Evolutionary conservation across 2,888 invertebrate species (phyloP), one percentile per base, ranked within the genome.

Genomic region (Baronia brevicornis): DNA sequence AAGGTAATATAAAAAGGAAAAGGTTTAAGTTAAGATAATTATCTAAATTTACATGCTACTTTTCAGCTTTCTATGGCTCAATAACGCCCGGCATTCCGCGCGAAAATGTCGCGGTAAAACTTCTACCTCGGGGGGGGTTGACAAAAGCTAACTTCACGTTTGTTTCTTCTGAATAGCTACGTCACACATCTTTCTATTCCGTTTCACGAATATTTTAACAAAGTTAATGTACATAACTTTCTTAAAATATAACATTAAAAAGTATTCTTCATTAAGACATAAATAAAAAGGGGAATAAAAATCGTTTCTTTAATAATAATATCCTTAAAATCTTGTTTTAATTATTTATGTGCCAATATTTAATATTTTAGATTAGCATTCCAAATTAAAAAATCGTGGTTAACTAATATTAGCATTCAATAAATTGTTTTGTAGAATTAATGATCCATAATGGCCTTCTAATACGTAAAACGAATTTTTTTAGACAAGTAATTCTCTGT

Each of bases 41-140:
- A 52, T 56, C 58, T 50, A 45, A 60, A 54, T 56, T 46, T 44
- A 64, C 53, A 54, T 59, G 57, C 53, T 64, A 62, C 59, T 74
- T 75, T 74, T 69, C 54, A 72, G 68, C 56, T 78, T 80, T 82
- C 77, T 75, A 80, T 78, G 77, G 79, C 79, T 82, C 72, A 68
- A 79, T 84, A 80, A 79, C 79, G 82, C 77, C 82, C 80, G 80
- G 80, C 84, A 78, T 84, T 80, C 82, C 84, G 84, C 84, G 84
- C 84, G 84, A 84, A 82, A 84, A 84, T 82, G 79, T 82, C 82
- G 84, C 84, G 84, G 78, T 79, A 77, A 84, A 78, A 75, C 69
- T 69, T 66, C 51, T 59, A 56, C 59, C 43, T 66, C 59, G 61
- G 52, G 55, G 58, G 62, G 61, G 57, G 53, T 53, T 44, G 67